A percentile compares a stretch with the other conserved stretches of the same genome.
These are phyloP conservation scores for Pangasius larnaudii DNA, from an alignment of 2,797 vertebrate genomes.

Conservation along the genomic window DNA sequence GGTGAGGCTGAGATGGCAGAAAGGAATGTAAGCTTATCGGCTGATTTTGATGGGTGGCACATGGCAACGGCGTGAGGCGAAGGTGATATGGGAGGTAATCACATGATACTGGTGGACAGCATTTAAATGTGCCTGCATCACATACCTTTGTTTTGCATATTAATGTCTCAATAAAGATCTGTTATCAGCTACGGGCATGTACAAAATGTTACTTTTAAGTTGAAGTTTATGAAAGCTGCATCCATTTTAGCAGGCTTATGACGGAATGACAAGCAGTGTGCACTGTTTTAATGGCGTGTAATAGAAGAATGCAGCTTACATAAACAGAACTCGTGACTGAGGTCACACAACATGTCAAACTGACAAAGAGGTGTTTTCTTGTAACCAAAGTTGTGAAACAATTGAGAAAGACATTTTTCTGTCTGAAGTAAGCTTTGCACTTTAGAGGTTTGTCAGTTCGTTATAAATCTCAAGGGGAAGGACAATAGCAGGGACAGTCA, in stretches of 20 bases:
- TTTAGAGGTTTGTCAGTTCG: not conserved
- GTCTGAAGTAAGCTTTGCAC: not conserved
- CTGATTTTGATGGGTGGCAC: slow-evolving; percentile 42
- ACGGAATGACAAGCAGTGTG: not conserved
- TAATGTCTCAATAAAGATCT: not conserved
- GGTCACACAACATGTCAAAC: slow-evolving; percentile 57
- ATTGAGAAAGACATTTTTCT: not conserved
- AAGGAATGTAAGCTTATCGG: slow-evolving; percentile 60
- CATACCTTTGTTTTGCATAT: slow-evolving; percentile 22
- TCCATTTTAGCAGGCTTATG: not conserved
- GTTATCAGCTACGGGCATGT: not conserved
- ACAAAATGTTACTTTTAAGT: slow-evolving; percentile 26
- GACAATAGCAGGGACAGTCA: not conserved
- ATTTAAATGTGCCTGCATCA: slow-evolving; percentile 53
- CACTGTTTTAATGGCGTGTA: not conserved
- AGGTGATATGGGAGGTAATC: slow-evolving; percentile 10
- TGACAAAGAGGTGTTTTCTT: slow-evolving; percentile 39
- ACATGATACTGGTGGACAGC: slow-evolving; percentile 7
- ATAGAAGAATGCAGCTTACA: slow-evolving; percentile 27
- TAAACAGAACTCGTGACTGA: slow-evolving; percentile 43
- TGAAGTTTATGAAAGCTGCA: not conserved
- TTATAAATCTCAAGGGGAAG: not conserved
- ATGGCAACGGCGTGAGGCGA: slow-evolving; percentile 12
- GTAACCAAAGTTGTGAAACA: not conserved
- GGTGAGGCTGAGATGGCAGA: slow-evolving; percentile 24